Percentiles rank a stretch among this genome's conserved stretches.
These are phyloP conservation scores for Yasuhikotakia modesta DNA, from an alignment of 2,797 vertebrate species.

Conservation along the genomic window DNA sequence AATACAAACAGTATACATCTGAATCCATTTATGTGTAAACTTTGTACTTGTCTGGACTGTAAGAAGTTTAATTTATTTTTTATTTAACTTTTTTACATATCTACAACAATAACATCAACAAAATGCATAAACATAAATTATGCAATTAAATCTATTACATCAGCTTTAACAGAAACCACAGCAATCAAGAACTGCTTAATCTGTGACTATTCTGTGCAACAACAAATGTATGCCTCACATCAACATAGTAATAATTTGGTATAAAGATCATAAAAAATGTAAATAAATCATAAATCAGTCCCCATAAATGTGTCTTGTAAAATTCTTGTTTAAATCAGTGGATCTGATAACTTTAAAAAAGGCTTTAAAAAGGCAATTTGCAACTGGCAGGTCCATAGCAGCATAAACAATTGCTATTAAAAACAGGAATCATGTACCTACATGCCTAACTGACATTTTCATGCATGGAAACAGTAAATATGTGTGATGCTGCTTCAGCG, in stretches of 20 bases:
- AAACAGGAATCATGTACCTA: slow-evolving; percentile 8
- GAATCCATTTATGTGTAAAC: too few species aligned
- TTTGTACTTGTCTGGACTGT: too few species aligned
- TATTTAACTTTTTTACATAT: too few species aligned
- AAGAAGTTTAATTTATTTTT: background rate
- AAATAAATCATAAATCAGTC: too few species aligned
- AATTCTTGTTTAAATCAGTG: background rate
- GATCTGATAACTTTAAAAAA: background rate
- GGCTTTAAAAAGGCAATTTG: background rate
- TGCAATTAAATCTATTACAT: too few species aligned
- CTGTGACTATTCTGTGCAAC: too few species aligned
- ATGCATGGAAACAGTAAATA: background rate
- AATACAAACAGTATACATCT: too few species aligned
- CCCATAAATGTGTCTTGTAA: slow-evolving; percentile 54
- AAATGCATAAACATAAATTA: background rate
- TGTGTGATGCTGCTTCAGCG: background rate
- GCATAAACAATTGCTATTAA: background rate
- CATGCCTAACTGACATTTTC: slow-evolving; percentile 10
- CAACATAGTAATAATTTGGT: too few species aligned
- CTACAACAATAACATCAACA: background rate
- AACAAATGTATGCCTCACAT: too few species aligned
- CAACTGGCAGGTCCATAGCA: background rate
- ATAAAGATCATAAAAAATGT: too few species aligned
- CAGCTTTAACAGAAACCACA: too few species aligned
- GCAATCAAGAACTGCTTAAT: too few species aligned